Evolutionary conservation across 2,797 vertebrate species (phyloP).

Genomic region (Morelia viridis): DNA sequence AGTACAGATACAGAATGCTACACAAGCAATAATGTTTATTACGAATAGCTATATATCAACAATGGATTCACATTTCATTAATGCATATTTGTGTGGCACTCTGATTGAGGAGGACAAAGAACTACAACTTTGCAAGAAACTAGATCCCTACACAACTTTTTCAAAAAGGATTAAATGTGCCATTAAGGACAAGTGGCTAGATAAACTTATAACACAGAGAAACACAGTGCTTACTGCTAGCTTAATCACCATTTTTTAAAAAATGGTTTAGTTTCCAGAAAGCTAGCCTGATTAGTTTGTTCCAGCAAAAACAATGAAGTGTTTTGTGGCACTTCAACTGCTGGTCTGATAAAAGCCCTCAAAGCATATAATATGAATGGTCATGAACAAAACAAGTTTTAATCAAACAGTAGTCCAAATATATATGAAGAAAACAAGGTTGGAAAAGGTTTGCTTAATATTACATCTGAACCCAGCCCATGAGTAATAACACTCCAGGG

Average conservation of each 20-base stretch:
- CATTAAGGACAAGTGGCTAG: background rate
- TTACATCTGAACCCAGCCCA: background rate
- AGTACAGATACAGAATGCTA: background rate
- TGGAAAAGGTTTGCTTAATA: background rate
- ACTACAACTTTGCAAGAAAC: background rate
- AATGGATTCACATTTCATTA: background rate
- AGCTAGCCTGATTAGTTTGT: background rate
- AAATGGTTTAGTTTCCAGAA: no score
- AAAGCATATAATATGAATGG: background rate
- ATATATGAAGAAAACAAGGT: background rate
- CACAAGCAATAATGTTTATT: background rate
- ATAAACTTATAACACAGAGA: background rate
- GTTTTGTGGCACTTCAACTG: background rate
- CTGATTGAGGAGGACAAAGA: background rate
- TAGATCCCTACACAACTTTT: background rate
- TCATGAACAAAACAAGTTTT: background rate
- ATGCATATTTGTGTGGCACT: background rate
- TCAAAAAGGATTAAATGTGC: background rate
- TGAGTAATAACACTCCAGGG: background rate
- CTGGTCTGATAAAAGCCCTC: background rate
- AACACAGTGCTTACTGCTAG: background rate
- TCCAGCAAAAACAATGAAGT: background rate
- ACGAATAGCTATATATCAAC: no score
- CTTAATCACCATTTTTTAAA: no score
- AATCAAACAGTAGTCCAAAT: background rate